phyloP scores from a whole-genome alignment of 2,113 vertebrate genomes.

The Agelaius phoeniceus region DNA sequence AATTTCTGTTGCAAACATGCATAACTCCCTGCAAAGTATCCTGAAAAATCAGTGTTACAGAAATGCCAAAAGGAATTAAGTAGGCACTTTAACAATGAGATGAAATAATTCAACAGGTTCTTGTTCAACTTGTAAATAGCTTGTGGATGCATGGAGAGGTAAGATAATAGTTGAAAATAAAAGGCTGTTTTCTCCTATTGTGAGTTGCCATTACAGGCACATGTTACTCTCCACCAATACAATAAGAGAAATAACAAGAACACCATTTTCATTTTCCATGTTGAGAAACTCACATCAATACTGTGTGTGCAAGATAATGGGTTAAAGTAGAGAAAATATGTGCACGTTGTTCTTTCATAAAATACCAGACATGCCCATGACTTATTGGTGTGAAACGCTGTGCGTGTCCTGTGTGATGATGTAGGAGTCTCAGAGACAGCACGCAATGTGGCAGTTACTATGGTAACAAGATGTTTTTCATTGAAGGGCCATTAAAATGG shows the following conservation, averaged over 20 bases:
- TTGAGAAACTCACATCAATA: conserved; percentile 5
- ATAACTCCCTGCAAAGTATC: background rate
- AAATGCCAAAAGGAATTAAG: background rate
- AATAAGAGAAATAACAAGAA: background rate
- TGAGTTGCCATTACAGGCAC: background rate
- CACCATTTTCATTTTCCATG: background rate
- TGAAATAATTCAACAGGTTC: background rate
- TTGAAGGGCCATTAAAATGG: conserved; percentile 73
- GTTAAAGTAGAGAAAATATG: conserved; percentile 13
- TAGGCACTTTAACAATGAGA: background rate
- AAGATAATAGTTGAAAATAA: background rate
- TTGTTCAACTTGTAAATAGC: background rate
- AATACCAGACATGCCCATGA: conserved; percentile 52
- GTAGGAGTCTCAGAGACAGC: conserved; percentile 61
- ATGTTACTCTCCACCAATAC: background rate
- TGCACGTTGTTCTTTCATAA: conserved; percentile 29
- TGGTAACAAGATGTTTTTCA: conserved; percentile 78
- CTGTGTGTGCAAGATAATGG: background rate
- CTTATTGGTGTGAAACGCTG: conserved; percentile 56
- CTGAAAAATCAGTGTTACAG: background rate
- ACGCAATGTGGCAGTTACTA: conserved; percentile 69
- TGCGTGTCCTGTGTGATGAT: conserved; percentile 61
- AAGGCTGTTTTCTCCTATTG: background rate
- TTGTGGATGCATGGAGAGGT: background rate
- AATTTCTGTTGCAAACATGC: background rate